phyloP scores from a whole-genome alignment of 1,140 invertebrate species.

The Leguminivora glycinivorella region DNA sequence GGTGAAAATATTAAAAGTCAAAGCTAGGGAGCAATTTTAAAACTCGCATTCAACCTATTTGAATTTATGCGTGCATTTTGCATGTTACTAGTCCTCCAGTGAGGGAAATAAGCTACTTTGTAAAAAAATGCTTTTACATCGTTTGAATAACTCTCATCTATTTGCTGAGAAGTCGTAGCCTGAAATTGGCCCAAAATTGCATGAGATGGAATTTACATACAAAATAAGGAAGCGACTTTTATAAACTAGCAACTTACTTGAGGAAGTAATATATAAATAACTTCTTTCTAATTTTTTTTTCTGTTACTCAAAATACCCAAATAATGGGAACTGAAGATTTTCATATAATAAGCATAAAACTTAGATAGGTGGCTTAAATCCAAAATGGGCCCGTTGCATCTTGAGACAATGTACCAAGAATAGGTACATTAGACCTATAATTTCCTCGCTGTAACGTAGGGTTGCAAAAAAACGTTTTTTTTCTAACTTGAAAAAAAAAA shows the following conservation, averaged over 20 bases:
- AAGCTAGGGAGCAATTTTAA: not conserved
- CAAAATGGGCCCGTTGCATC: too few relatives aligned
- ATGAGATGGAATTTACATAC: not conserved
- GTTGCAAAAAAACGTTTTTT: too few relatives aligned
- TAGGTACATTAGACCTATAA: too few relatives aligned
- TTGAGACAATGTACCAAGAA: too few relatives aligned
- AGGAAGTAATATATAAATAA: not conserved
- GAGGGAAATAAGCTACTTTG: not conserved
- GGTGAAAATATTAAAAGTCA: not conserved
- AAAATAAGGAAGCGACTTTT: not conserved
- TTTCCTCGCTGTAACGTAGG: too few relatives aligned
- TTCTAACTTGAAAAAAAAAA: too few relatives aligned
- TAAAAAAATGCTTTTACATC: not conserved
- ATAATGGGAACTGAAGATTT: too few relatives aligned
- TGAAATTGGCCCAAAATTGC: not conserved
- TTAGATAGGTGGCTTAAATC: too few relatives aligned
- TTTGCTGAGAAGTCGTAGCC: not conserved
- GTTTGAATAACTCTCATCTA: not conserved
- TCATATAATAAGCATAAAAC: too few relatives aligned
- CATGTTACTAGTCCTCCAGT: too few relatives aligned
- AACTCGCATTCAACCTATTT: not conserved
- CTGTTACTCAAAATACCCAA: too few relatives aligned
- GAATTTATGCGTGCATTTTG: constrained; percentile 4
- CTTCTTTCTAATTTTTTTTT: too few relatives aligned
- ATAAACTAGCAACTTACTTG: not conserved